phyloP scores from a whole-genome alignment of 2,797 vertebrate species.

The Clarias pachynema region DNA sequence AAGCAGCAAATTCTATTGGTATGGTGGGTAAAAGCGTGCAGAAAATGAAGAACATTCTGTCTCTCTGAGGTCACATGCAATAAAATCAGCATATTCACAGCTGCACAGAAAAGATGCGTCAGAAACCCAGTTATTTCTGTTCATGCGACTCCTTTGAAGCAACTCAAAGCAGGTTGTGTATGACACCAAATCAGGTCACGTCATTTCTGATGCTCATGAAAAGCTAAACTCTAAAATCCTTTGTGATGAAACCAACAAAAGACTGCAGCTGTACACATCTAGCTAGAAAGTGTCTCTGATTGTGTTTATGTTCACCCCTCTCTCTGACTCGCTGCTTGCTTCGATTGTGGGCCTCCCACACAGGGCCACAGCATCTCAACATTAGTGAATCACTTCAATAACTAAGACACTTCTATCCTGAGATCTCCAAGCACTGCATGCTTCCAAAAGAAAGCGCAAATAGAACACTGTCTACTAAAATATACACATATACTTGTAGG shows the following conservation, averaged over 20 bases:
- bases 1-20: not conserved
- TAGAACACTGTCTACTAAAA: conserved; percentile 18
- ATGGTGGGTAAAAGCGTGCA: not conserved
- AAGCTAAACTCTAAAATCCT: not conserved
- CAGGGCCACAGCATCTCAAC: conserved; percentile 10
- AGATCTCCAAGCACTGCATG: not conserved
- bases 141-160: conserved; percentile 10
- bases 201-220: conserved; percentile 12
- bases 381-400: conserved; percentile 49
- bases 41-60: conserved; percentile 5
- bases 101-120: not conserved
- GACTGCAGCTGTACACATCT: conserved; percentile 12
- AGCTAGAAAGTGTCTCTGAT: conserved; percentile 2
- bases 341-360: conserved; percentile 22
- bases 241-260: conserved; percentile 25
- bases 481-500: conserved; percentile 12
- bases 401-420: not conserved
- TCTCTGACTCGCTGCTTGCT: not conserved
- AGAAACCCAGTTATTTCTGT: conserved; percentile 35
- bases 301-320: conserved; percentile 15
- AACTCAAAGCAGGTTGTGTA: conserved; percentile 1
- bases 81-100: conserved; percentile 7
- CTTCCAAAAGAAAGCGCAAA: conserved; percentile 14
- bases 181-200: conserved; percentile 33
- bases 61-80: conserved; percentile 2